A percentile compares a stretch with the other conserved stretches of the same genome.
These are phyloP conservation scores for Drosophila rellima DNA, from an alignment of 2,888 invertebrate species.

Conservation along the genomic window DNA sequence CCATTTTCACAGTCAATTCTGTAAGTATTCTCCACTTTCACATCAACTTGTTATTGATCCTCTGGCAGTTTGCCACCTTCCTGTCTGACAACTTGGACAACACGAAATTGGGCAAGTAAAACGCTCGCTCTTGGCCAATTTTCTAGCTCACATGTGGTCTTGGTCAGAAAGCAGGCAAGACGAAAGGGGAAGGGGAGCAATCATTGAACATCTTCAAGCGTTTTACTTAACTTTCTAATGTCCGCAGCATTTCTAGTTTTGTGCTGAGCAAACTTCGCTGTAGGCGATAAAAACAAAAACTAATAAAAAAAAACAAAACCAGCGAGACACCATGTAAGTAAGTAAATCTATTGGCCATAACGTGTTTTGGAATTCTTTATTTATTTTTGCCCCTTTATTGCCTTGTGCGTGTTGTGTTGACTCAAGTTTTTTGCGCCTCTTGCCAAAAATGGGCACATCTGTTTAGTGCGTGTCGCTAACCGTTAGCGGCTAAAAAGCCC, in stretches of 20 bases:
- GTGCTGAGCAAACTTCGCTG: conserved; percentile 34
- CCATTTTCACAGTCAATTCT: conserved; percentile 50
- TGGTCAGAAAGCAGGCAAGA: neutral
- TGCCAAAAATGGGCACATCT: conserved; percentile 48
- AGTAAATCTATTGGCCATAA: conserved; percentile 43
- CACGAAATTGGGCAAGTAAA: conserved; percentile 75
- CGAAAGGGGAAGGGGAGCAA: conserved; percentile 21
- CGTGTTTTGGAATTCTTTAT: conserved; percentile 65
- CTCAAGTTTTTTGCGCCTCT: conserved; percentile 49
- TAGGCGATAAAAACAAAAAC: conserved; percentile 40
- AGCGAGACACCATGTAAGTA: conserved; percentile 24
- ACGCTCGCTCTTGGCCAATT: conserved; percentile 77
- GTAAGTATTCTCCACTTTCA: conserved; percentile 74
- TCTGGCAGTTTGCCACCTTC: conserved; percentile 56
- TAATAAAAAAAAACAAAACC: conserved; percentile 9
- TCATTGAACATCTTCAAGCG: conserved; percentile 70
- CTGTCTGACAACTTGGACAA: conserved; percentile 69
- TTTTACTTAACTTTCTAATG: conserved; percentile 75
- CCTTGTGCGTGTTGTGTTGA: conserved; percentile 32
- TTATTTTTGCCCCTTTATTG: conserved; percentile 5
- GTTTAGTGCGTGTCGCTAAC: conserved; percentile 31
- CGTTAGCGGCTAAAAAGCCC: conserved; percentile 26
- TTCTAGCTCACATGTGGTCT: conserved; percentile 42
- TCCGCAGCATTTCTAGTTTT: conserved; percentile 53
- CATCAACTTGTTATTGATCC: conserved; percentile 46